Evolutionary conservation across 2,888 invertebrate species (phyloP).

Genomic region (Pterostichus niger): DNA sequence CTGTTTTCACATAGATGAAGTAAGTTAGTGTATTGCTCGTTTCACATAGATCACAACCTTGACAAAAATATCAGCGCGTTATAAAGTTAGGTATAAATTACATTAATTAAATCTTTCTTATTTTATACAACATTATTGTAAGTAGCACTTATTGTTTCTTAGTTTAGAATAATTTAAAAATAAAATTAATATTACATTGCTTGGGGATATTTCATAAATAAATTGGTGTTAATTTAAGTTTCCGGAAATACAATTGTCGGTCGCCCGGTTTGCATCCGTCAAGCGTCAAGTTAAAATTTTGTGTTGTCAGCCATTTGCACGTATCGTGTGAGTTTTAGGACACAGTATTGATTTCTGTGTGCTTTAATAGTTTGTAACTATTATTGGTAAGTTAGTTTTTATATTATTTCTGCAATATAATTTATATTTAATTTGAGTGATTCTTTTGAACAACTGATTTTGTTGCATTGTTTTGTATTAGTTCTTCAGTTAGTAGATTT

Average conservation of each 20-base stretch:
- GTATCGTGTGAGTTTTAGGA: not conserved
- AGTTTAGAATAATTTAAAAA: no score
- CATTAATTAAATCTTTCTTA: no score
- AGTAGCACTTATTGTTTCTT: no score
- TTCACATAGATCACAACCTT: not conserved
- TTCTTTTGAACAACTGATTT: slow-evolving; percentile 2
- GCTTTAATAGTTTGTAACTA: not conserved
- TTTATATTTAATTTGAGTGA: not conserved
- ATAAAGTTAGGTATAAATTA: not conserved
- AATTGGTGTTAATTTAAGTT: not conserved
- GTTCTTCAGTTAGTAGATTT: slow-evolving; percentile 36
- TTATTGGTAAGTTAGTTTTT: slow-evolving; percentile 3
- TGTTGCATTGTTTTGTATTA: slow-evolving; percentile 28
- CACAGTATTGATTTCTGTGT: slow-evolving; percentile 29
- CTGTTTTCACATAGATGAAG: no score
- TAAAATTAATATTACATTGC: no score
- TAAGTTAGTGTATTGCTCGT: no score
- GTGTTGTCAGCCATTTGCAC: slow-evolving; percentile 34
- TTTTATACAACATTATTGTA: no score
- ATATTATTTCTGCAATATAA: not conserved
- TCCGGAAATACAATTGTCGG: slow-evolving; percentile 38
- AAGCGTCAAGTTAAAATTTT: not conserved
- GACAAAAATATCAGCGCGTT: not conserved
- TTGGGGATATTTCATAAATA: slow-evolving; percentile 4
- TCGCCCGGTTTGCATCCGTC: not conserved